phyloP scores from a whole-genome alignment of 2,888 invertebrate species.

The Fragum sueziense region DNA sequence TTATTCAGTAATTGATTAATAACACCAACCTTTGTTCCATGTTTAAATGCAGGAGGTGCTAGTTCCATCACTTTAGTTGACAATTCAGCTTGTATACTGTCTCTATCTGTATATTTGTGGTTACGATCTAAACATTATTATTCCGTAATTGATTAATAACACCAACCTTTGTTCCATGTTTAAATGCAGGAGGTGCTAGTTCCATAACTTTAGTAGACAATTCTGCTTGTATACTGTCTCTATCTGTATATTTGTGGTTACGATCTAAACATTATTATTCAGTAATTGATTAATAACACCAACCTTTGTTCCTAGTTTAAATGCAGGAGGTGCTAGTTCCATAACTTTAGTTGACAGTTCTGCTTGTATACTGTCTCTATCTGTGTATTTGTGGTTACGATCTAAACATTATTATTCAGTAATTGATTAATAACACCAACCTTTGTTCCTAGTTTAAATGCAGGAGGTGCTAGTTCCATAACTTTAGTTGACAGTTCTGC shows the following conservation, averaged over 20 bases:
- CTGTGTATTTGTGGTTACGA: slow-evolving; percentile 87
- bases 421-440: no score
- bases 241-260: slow-evolving; percentile 86
- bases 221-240: slow-evolving; percentile 93
- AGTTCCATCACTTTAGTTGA: slow-evolving; percentile 90
- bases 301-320: slow-evolving; percentile 69
- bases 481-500: slow-evolving; percentile 91
- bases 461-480: slow-evolving; percentile 89
- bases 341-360: slow-evolving; percentile 91
- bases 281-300: no score
- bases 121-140: slow-evolving; percentile 92
- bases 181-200: slow-evolving; percentile 87
- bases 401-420: no score
- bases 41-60: slow-evolving; percentile 85
- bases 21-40: slow-evolving; percentile 71
- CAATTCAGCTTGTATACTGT: slow-evolving; percentile 92
- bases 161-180: slow-evolving; percentile 69
- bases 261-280: slow-evolving; percentile 91
- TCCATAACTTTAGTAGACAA: slow-evolving; percentile 90
- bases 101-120: slow-evolving; percentile 86
- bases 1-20: no score
- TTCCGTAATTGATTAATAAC: no score
- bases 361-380: slow-evolving; percentile 90
- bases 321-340: slow-evolving; percentile 88
- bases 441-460: slow-evolving; percentile 66